Evolutionary conservation across 2,888 invertebrate genomes (phyloP), one percentile per base, ranked within the genome.

Genomic region (Timema podura): DNA sequence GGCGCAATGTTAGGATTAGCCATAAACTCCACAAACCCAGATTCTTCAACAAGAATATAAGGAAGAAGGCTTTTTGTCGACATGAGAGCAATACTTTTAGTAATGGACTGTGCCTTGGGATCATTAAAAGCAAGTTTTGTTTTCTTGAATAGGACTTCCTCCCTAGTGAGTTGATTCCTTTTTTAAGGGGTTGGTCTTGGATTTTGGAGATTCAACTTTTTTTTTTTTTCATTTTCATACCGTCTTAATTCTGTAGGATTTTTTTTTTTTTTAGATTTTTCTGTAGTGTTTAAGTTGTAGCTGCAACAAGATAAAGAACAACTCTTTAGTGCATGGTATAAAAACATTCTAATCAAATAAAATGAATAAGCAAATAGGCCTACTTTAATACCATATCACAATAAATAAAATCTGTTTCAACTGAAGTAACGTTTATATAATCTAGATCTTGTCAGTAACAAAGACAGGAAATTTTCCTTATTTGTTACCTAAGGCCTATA

Each of bases 41-140:
- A 44, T 13, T 30, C 61, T 61, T 61, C 61, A 9, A 61, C 61
- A 61, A 61, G 30, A 61, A 11, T 61, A 45, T 61, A 61, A 6
- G 61, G 44, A 45, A 61, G 61, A 61, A 61, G 30, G 30, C 61
- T 45, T 61, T 45, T 61, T n/a, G 61, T 11, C 30, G 30, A 45
- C 16, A 61, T 44, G 30, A 61, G 45, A 61, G 44, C 6, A 61
- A 61, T 61, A 15, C 10, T 44, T 61, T 61, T 61, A 44, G 61
- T 61, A 13, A 61, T 44, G 7, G 44, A 61, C 61, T 61, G 30
- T 6, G 61, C 61, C 61, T 45, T 61, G 11, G 30, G 16, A 61
- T 61, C 61, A 30, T n/a, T 61, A 7, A 30, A 30, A 15, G 61
- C 30, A 61, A 61, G 45, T 44, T 61, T 61, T 13, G 45, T 61